These are phyloP conservation scores for Calliphora vomitoria DNA, from an alignment of 2,888 invertebrate species.

Conservation along the genomic window DNA sequence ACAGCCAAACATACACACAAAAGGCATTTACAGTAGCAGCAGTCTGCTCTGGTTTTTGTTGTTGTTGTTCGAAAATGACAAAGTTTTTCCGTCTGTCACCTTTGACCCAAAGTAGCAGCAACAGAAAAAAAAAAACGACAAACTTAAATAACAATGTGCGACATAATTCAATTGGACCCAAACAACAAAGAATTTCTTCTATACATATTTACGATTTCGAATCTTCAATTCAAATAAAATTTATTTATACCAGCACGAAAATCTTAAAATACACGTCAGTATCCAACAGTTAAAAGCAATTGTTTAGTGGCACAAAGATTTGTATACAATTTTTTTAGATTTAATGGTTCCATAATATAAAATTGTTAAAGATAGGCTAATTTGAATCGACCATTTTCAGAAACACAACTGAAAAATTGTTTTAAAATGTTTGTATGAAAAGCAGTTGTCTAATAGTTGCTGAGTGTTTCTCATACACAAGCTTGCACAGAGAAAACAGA, in stretches of 20 bases:
- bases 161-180: constrained; percentile 84
- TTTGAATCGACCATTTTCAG: too few species aligned
- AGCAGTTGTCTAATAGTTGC: too few species aligned
- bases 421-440: too few species aligned
- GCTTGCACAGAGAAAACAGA: too few species aligned
- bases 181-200: constrained; percentile 80
- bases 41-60: constrained; percentile 51
- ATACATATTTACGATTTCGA: constrained; percentile 56
- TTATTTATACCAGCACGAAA: constrained; percentile 62
- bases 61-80: constrained; percentile 79
- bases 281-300: background rate
- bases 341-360: too few species aligned
- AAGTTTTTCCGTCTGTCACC: constrained; percentile 83
- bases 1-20: constrained; percentile 6
- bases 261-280: constrained; percentile 60
- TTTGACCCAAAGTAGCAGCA: constrained; percentile 80
- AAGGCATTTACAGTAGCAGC: constrained; percentile 52
- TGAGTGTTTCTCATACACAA: too few species aligned
- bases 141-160: constrained; percentile 65
- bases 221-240: constrained; percentile 65
- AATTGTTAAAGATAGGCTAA: too few species aligned
- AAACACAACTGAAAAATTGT: too few species aligned
- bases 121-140: constrained; percentile 69
- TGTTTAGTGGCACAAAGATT: background rate
- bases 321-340: too few species aligned